These are phyloP conservation scores for Emydoidea blandingii DNA, from an alignment of 2,797 vertebrate genomes.

Conservation along the genomic window DNA sequence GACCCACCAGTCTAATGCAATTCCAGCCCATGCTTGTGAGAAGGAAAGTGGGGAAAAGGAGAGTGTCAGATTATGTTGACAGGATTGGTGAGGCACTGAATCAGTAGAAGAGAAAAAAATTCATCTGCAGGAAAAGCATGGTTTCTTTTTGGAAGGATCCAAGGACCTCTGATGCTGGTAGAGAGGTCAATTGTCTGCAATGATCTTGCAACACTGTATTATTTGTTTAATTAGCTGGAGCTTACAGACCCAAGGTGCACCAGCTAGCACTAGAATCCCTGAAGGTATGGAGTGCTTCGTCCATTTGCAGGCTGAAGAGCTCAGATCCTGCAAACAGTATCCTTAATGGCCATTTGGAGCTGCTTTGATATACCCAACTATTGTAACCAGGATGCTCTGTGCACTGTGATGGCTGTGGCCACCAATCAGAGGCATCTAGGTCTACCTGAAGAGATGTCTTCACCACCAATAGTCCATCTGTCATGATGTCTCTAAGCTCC, in stretches of 20 bases:
- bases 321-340: neutral
- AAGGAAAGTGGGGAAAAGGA: neutral
- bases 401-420: neutral
- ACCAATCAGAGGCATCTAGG: neutral
- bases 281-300: neutral
- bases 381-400: neutral
- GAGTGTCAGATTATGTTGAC: neutral
- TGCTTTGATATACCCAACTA: neutral
- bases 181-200: neutral
- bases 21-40: neutral
- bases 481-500: neutral
- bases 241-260: neutral
- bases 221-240: neutral
- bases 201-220: neutral
- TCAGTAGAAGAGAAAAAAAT: neutral
- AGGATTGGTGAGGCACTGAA: neutral
- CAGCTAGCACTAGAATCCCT: neutral
- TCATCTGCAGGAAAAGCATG: neutral
- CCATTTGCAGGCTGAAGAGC: neutral
- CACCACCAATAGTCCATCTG: neutral
- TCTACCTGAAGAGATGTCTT: neutral
- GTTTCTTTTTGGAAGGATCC: neutral
- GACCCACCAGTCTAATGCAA: neutral
- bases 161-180: neutral
- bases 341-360: neutral